Evolutionary conservation across 1,140 invertebrate species (phyloP).

Genomic region (Aphaenogaster ashmeadi): DNA sequence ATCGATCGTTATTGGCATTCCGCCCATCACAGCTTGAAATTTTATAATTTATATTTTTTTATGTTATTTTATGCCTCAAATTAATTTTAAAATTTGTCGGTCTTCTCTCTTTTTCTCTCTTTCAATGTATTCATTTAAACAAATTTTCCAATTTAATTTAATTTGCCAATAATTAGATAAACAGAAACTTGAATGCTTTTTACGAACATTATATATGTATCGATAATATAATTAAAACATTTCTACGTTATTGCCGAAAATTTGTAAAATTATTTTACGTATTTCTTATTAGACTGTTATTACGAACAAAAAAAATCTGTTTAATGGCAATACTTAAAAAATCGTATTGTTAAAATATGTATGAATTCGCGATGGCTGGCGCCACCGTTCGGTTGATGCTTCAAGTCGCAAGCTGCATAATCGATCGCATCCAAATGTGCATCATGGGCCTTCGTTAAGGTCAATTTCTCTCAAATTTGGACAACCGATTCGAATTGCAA

Average conservation of each 20-base stretch:
- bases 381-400: constrained; percentile 69
- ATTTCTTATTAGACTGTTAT: not conserved
- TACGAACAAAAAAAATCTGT: not conserved
- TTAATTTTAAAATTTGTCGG: not conserved
- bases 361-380: constrained; percentile 55
- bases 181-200: not conserved
- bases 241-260: not conserved
- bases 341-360: not conserved
- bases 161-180: not conserved
- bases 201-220: not conserved
- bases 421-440: constrained; percentile 70
- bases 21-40: constrained; percentile 24
- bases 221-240: not conserved
- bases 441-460: constrained; percentile 14
- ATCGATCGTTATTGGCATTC: constrained; percentile 58
- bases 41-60: constrained; percentile 17
- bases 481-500: constrained; percentile 21
- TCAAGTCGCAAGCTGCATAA: constrained; percentile 67
- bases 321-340: not conserved
- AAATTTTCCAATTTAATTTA: not conserved
- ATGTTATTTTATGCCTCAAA: not conserved
- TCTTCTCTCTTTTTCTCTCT: not conserved
- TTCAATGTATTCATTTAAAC: not conserved
- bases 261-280: not conserved
- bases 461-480: constrained; percentile 43